Percentiles rank a stretch among this genome's conserved stretches.
Conservation (phyloP, 2,113 vertebrate genomes). For the Seriola aureovittata region DNA sequence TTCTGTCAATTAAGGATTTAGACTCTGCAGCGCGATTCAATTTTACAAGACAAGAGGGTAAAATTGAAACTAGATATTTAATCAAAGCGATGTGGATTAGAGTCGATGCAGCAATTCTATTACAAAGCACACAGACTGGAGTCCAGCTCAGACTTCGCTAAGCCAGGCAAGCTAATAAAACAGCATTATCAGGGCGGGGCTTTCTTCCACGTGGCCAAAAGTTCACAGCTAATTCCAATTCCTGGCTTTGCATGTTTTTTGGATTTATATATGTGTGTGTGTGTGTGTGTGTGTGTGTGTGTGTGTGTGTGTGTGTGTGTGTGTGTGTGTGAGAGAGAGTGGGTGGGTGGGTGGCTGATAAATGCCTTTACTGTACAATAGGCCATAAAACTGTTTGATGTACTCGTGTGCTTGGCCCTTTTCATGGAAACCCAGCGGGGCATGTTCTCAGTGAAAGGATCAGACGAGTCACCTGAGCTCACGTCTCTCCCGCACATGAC, state of each 20-base stretch:
- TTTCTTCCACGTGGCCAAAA: conserved; percentile 54
- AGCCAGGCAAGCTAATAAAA: conserved; percentile 57
- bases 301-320: conserved; percentile 21
- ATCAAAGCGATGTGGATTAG: not conserved
- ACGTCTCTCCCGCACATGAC: conserved; percentile 27
- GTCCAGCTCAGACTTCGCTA: conserved; percentile 27
- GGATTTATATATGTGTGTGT: not conserved
- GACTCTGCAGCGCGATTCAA: not conserved
- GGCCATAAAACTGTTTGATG: conserved; percentile 57
- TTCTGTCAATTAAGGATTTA: not conserved
- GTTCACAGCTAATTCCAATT: conserved; percentile 65
- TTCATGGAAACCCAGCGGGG: conserved; percentile 69
- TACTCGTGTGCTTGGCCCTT: conserved; percentile 23
- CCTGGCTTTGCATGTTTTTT: conserved; percentile 15
- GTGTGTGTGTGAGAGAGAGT: not conserved
- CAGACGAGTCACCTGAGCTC: conserved; percentile 66
- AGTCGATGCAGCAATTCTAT: not conserved
- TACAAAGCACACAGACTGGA: not conserved
- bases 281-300: conserved; percentile 26
- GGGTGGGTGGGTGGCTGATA: conserved; percentile 7
- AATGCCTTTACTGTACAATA: conserved; percentile 45
- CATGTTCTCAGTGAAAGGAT: conserved; percentile 47
- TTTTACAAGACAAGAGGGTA: not conserved
- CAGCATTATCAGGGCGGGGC: conserved; percentile 56
- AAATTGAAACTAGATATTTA: not conserved